A percentile compares a stretch with the other conserved stretches of the same genome.
These are phyloP conservation scores for Physella acuta DNA, from an alignment of 1,140 invertebrate genomes.

Conservation along the genomic window DNA sequence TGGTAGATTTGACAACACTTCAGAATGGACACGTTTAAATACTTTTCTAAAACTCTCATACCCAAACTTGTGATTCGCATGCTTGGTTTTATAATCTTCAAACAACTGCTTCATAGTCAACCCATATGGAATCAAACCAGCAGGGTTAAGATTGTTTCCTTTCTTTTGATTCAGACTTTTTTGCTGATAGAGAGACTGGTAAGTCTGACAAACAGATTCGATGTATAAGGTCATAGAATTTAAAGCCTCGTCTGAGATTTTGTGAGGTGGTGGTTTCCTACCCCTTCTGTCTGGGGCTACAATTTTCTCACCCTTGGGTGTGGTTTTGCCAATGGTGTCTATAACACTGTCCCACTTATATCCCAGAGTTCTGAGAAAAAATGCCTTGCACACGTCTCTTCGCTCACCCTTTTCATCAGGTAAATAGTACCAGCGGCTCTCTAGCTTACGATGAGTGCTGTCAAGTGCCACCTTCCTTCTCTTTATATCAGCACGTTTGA, in stretches of 20 bases:
- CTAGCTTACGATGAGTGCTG: not conserved
- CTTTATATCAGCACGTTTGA: conserved; percentile 14
- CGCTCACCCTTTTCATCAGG: conserved; percentile 2
- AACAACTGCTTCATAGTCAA: conserved; percentile 17
- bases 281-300: conserved; percentile 9
- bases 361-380: conserved; percentile 13
- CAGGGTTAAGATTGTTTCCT: not conserved
- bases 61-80: conserved; percentile 19
- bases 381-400: conserved; percentile 7
- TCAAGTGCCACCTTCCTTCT: not conserved
- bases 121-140: conserved; percentile 1
- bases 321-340: conserved; percentile 20
- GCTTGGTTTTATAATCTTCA: conserved; percentile 21
- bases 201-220: conserved; percentile 4
- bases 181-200: not conserved
- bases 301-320: conserved; percentile 11
- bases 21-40: not conserved
- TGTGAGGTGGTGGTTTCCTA: not conserved
- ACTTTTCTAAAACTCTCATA: conserved; percentile 21
- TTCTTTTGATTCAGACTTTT: not conserved
- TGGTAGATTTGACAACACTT: not conserved
- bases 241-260: conserved; percentile 20
- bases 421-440: conserved; percentile 12
- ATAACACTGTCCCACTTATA: conserved; percentile 19
- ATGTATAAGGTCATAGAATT: conserved; percentile 10